Conservation (phyloP, 2,888 invertebrate species). For the Alsophila aescularia region DNA sequence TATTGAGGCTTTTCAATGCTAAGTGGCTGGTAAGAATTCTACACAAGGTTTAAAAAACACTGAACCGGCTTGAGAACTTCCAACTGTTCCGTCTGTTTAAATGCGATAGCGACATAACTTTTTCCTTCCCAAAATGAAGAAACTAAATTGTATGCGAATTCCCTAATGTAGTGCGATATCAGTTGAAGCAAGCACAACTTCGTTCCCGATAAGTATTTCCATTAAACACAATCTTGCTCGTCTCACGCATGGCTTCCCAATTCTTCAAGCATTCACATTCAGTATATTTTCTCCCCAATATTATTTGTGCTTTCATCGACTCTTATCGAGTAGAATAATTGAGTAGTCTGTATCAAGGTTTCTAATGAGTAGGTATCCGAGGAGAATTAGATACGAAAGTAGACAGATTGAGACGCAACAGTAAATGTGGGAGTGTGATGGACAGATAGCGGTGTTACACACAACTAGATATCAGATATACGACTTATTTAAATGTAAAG, state of each 20-base stretch:
- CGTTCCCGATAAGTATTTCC: conserved; percentile 7
- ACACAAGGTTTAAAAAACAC: too few relatives aligned
- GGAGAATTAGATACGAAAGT: too few relatives aligned
- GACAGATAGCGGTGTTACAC: too few relatives aligned
- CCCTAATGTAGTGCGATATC: neutral
- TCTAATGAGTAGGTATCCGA: neutral
- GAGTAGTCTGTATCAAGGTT: conserved; percentile 5
- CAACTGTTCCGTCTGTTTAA: too few relatives aligned
- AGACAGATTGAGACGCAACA: neutral
- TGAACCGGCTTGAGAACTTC: too few relatives aligned
- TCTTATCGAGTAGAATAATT: conserved; percentile 18
- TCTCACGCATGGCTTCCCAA: conserved; percentile 16
- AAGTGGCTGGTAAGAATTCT: too few relatives aligned
- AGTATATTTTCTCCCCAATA: conserved; percentile 18
- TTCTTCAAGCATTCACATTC: conserved; percentile 8
- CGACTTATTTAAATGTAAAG: too few relatives aligned
- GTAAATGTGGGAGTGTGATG: neutral
- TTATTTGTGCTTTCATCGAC: conserved; percentile 15
- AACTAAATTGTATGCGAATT: neutral
- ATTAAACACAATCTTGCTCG: conserved; percentile 17
- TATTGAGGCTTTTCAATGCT: too few relatives aligned
- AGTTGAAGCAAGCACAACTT: conserved; percentile 15
- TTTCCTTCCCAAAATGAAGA: too few relatives aligned
- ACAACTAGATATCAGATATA: too few relatives aligned
- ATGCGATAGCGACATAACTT: too few relatives aligned